phyloP scores from a whole-genome alignment of 2,113 vertebrate genomes.

The Cyanocitta stelleri region DNA sequence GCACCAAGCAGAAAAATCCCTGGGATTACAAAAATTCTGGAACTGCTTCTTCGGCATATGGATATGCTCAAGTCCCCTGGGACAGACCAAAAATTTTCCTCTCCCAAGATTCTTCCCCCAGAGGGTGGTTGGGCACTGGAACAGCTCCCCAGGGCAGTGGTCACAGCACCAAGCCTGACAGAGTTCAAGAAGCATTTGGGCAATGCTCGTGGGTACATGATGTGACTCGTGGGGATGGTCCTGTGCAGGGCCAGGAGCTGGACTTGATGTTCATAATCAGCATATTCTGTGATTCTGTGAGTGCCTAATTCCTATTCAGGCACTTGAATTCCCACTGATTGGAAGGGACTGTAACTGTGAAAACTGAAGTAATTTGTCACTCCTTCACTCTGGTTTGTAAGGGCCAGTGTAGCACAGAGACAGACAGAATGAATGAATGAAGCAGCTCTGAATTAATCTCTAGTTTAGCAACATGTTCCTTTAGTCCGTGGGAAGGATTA shows the following conservation, averaged over 20 bases:
- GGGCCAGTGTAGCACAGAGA: neutral
- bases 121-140: neutral
- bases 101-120: neutral
- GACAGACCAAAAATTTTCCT: neutral
- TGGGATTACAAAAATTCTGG: neutral
- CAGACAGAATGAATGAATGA: neutral
- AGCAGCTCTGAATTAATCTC: constrained; percentile 6
- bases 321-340: neutral
- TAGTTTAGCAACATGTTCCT: neutral
- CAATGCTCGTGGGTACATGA: neutral
- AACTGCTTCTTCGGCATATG: neutral
- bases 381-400: neutral
- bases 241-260: neutral
- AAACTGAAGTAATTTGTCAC: neutral
- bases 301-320: neutral
- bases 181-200: neutral
- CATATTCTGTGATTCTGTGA: neutral
- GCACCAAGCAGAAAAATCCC: neutral
- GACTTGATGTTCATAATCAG: neutral
- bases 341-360: neutral
- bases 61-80: neutral
- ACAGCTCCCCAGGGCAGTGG: neutral
- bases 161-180: neutral
- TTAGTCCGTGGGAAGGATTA: neutral
- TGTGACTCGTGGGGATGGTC: neutral